phyloP scores from a whole-genome alignment of 2,888 invertebrate species.

The Macaria notata region DNA sequence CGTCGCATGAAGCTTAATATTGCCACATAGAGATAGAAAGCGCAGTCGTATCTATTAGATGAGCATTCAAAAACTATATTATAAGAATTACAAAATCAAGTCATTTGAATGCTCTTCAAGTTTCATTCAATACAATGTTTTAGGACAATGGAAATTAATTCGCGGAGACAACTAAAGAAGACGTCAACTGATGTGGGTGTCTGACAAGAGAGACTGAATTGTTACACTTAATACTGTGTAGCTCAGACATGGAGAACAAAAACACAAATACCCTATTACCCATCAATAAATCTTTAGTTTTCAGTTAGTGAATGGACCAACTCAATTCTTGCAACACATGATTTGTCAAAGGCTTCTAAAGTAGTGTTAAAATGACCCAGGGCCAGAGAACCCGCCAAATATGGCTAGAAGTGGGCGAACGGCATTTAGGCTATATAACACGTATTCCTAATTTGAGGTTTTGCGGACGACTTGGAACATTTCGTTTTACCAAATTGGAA shows the following conservation, averaged over 20 bases:
- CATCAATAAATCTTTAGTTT: conserved; percentile 2
- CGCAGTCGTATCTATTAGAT: background rate
- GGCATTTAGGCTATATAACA: conserved; percentile 55
- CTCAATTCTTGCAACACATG: conserved; percentile 15
- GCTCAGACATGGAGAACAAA: conserved; percentile 9
- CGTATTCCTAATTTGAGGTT: conserved; percentile 51
- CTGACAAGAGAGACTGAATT: conserved; percentile 40
- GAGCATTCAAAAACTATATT: background rate
- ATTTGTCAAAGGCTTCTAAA: conserved; percentile 32
- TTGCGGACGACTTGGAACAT: conserved; percentile 58
- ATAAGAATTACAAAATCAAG: background rate
- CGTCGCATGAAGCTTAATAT: background rate
- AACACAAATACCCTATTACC: background rate
- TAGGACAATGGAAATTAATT: conserved; percentile 34
- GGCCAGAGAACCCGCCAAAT: conserved; percentile 54
- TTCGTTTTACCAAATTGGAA: conserved; percentile 58
- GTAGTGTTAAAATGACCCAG: conserved; percentile 51
- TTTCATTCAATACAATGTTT: conserved; percentile 23
- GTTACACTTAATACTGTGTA: conserved; percentile 28
- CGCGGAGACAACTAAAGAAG: conserved; percentile 32
- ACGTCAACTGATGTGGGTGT: conserved; percentile 41
- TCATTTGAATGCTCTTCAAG: conserved; percentile 4
- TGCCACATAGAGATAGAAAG: conserved; percentile 15
- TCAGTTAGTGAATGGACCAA: conserved; percentile 4
- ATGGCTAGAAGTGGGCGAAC: conserved; percentile 70